Base-by-base conservation (phyloP, 1,140 invertebrate genomes). In the Araneus ventricosus region DNA sequence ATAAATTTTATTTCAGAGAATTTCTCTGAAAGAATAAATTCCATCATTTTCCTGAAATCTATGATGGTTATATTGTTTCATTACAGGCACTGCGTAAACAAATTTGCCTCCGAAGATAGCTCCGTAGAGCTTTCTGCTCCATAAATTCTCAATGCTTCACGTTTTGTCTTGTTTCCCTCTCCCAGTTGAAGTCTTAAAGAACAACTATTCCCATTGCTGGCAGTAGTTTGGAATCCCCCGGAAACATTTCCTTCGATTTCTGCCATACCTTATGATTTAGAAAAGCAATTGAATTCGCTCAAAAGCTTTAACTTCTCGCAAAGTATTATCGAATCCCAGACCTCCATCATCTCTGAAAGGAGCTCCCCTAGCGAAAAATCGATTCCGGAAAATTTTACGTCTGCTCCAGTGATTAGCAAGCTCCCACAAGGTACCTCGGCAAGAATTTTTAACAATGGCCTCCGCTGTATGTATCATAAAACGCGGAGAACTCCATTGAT, bases 261-360 rank as follows among this genome's bases (percentile, higher is more conserved):
- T 75, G 70, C 70, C 70, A 75, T 75, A 75, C 82, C 82, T 84
- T 57, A 84, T 84, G 82, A 84, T 84, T 84, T 57, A 84, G 82
- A 57, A 84, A 75, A 84, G 39, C 82, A 84, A 84, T 84, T 84
- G 82, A 84, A 84, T 84, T 84, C 82, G 41, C 82, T 84, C 82
- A 41, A 84, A 84, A 84, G 85, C 52, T 61, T 87, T 61, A 87
- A 87, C 85, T 87, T 87, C 27, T 61, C 85, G 85, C 52, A 87
- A 87, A 87, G 85, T 87, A 87, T 87, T 87, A 87, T 87, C 85
- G 85, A 87, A 45, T 87, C 59, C 80, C 82, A 84, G 82, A 30
- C 45, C 57, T 87, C 34, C 52, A 59, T 37, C 37, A 61, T 75
- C 30, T 75, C 30, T 75, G 85, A 87, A 87, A 87, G 37, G 85